Evolutionary conservation across 2,797 vertebrate species (phyloP).

Genomic region (Rhinophrynus dorsalis): DNA sequence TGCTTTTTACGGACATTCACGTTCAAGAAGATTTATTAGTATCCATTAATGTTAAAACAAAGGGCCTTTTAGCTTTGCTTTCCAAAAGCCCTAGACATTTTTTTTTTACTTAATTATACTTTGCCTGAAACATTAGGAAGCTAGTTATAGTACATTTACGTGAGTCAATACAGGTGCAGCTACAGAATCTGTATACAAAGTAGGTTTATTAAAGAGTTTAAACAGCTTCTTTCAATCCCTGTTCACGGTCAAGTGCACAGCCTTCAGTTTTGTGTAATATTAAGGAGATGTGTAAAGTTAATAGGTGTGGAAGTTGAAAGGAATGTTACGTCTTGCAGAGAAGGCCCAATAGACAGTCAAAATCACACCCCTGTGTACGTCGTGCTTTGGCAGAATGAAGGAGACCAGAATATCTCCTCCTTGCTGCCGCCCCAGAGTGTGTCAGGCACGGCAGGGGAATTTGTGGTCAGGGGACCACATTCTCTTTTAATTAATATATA

Average conservation of each 20-base stretch:
- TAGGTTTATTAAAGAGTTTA: background rate
- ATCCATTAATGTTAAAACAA: conserved; percentile 8
- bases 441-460: too few species aligned
- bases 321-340: too few species aligned
- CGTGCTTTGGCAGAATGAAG: too few species aligned
- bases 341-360: too few species aligned
- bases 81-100: background rate
- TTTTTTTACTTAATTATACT: conserved; percentile 30
- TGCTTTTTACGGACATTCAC: background rate
- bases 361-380: too few species aligned
- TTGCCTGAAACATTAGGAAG: background rate
- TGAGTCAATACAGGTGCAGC: conserved; percentile 2
- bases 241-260: background rate
- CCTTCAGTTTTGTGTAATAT: background rate
- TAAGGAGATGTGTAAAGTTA: conserved; percentile 11
- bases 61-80: conserved; percentile 6
- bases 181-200: background rate
- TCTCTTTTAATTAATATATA: too few species aligned
- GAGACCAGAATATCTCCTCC: too few species aligned
- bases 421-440: background rate
- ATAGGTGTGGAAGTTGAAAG: conserved; percentile 29
- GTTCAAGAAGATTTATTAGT: conserved; percentile 3
- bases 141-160: conserved; percentile 14
- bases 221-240: background rate
- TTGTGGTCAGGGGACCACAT: too few species aligned